These are phyloP conservation scores for Emydura subglobosa DNA, from an alignment of 2,113 vertebrate species.

Conservation along the genomic window DNA sequence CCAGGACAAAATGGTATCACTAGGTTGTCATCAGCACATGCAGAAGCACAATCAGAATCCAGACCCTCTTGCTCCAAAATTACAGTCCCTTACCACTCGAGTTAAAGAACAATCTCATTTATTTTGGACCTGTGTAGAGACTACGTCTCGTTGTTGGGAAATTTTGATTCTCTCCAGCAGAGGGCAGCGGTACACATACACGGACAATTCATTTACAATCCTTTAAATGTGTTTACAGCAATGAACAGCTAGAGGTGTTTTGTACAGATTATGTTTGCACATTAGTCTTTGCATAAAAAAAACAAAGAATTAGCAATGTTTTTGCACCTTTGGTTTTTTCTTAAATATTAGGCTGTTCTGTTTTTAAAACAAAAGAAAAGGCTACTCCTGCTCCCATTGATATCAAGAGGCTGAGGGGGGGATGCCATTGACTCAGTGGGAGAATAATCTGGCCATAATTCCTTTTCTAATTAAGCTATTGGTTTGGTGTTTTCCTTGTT, in stretches of 20 bases:
- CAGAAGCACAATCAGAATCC: background rate
- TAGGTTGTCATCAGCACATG: background rate
- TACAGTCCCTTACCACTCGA: background rate
- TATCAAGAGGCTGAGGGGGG: background rate
- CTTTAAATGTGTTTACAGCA: background rate
- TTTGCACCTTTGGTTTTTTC: background rate
- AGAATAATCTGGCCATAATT: background rate
- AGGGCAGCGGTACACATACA: background rate
- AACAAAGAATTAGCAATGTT: background rate
- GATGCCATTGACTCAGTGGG: background rate
- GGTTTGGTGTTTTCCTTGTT: rapidly evolving
- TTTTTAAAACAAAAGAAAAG: background rate
- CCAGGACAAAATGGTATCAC: background rate
- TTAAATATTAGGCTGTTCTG: background rate
- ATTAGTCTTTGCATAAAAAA: background rate
- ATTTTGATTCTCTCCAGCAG: background rate
- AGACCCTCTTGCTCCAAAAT: background rate
- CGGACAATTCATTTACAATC: background rate
- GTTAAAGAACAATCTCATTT: background rate
- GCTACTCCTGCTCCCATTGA: background rate
- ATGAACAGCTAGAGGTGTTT: rapidly evolving
- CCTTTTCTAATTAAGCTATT: background rate
- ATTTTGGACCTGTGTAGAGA: background rate
- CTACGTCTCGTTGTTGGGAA: background rate
- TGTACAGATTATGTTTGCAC: background rate